Base-by-base conservation (phyloP, 2,888 invertebrate species). In the Camptogramma bilineatum region DNA sequence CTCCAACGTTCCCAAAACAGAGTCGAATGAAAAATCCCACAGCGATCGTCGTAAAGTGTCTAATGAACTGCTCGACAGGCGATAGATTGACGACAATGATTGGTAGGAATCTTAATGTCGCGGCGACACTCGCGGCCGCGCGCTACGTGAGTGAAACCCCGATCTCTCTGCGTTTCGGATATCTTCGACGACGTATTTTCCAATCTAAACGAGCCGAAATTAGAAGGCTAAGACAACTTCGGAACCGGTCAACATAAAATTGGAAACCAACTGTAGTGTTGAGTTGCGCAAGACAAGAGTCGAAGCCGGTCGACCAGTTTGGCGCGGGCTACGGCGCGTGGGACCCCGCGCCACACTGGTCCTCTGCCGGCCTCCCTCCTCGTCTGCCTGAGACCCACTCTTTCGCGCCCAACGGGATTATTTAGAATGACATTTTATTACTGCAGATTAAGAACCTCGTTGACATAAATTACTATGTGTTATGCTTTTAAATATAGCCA, bases 241-340 rank as follows among this genome's bases (percentile, higher is more conserved):
- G 83, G 84, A 92, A 93, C 92, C 92, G 92, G 92, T 93, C 91
- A 92, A 93, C 92, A 91, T 92, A 92, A 93, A 92, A 91, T 93
- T 92, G 92, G 91, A 92, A 92, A 92, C 92, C 90, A 88, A 91
- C 86, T 90, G 90, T 91, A 87, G 90, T 87, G 82, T 86, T 78
- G 78, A 73, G 89, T 93, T 93, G 93, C 91, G 90, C 91, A 91
- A 92, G 68, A 57, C 67, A 46, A 59, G 85, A 85, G 86, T 77
- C 80, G 83, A 78, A 83, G 86, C 76, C 79, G 88, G 81, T 79
- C 82, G 85, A 88, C 91, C 88, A 85, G 91, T 89, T 90, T 85
- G 83, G 85, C 87, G 85, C 88, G 81, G 79, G 80, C 79, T 73
- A 64, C 50, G 78, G 76, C 83, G 88, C 90, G 90, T 90, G 91